phyloP scores from a whole-genome alignment of 2,888 invertebrate species.

The Ferrisia virgata region DNA sequence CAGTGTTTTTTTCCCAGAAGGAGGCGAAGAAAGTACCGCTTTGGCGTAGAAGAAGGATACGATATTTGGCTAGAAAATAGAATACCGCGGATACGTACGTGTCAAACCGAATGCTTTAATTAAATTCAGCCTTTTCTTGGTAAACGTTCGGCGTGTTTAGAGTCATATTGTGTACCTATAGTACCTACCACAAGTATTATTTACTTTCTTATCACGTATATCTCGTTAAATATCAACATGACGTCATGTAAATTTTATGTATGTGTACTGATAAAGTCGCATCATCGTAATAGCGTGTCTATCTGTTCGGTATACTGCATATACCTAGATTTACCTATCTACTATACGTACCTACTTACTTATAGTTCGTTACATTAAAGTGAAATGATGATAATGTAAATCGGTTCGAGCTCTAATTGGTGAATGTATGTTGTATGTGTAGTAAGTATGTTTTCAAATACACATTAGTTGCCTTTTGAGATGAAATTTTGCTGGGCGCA shows the following conservation, averaged over 20 bases:
- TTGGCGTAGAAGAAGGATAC: background rate
- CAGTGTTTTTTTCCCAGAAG: background rate
- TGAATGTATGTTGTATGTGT: background rate
- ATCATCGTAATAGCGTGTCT: background rate
- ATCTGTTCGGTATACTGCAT: background rate
- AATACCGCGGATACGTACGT: background rate
- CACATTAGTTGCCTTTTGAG: background rate
- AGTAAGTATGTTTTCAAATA: background rate
- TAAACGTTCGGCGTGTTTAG: background rate
- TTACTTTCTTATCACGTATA: conserved; percentile 13
- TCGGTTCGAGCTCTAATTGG: conserved; percentile 5
- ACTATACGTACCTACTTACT: too few relatives aligned
- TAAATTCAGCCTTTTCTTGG: background rate
- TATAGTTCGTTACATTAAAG: background rate
- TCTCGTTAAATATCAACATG: conserved; percentile 5
- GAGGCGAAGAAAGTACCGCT: background rate
- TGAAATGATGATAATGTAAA: background rate
- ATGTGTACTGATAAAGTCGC: background rate
- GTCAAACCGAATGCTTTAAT: background rate
- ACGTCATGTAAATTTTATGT: background rate
- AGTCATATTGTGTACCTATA: too few relatives aligned
- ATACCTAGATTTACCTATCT: too few relatives aligned
- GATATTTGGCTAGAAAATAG: background rate
- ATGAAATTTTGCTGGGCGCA: background rate
- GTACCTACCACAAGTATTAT: too few relatives aligned